phyloP scores from a whole-genome alignment of 2,797 vertebrate genomes.

The Paratrypauchen microcephalus region DNA sequence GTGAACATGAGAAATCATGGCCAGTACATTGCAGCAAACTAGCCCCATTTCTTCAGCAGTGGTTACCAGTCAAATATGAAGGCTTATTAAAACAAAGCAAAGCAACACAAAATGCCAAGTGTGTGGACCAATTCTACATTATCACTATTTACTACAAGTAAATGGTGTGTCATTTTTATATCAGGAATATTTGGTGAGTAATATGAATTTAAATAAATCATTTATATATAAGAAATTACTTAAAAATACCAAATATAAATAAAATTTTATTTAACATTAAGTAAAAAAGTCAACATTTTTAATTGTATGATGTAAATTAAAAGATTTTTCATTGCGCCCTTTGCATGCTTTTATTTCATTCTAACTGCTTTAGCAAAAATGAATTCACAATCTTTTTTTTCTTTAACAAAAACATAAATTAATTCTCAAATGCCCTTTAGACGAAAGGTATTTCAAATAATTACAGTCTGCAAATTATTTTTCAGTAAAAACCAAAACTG shows the following conservation, averaged over 20 bases:
- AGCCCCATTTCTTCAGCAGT: background rate
- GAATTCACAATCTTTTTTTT: conserved; percentile 7
- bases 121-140: background rate
- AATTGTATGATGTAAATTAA: conserved; percentile 37
- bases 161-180: background rate
- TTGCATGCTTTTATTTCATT: conserved; percentile 3
- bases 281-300: conserved; percentile 38
- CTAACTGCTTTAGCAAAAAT: conserved; percentile 7
- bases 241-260: conserved; percentile 47
- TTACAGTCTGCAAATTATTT: conserved; percentile 14
- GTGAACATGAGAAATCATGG: too few relatives aligned
- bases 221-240: background rate
- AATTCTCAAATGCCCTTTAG: conserved; percentile 15
- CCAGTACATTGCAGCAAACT: background rate
- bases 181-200: background rate
- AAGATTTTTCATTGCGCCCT: conserved; percentile 9
- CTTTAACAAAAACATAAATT: conserved; percentile 27
- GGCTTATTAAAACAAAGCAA: too few relatives aligned
- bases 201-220: background rate
- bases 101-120: too few relatives aligned
- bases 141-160: too few relatives aligned
- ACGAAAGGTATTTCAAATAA: conserved; percentile 18
- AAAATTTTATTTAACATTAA: conserved; percentile 58
- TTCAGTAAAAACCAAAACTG: conserved; percentile 32
- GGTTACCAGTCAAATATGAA: background rate